Evolutionary conservation across 2,888 invertebrate genomes (phyloP).

Genomic region (Criorhina ranunculi): DNA sequence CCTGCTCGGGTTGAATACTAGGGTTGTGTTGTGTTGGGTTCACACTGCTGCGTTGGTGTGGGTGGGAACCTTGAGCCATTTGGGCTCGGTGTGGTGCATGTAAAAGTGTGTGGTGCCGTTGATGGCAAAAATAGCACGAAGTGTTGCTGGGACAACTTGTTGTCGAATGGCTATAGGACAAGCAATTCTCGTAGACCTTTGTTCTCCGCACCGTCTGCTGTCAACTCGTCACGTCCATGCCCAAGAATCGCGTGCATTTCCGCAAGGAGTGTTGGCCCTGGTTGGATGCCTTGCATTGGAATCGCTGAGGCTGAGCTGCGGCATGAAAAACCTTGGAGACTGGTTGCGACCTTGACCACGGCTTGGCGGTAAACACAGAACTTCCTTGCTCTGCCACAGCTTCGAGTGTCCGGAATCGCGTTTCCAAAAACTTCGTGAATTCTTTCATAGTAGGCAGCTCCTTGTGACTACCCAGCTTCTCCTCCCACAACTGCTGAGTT

Average conservation of each 20-base stretch:
- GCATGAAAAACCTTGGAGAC: neutral
- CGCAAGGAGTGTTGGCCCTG: neutral
- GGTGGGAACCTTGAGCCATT: too few species aligned
- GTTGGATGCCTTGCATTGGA: neutral
- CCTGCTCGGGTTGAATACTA: too few species aligned
- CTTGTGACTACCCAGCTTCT: too few species aligned
- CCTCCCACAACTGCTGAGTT: neutral
- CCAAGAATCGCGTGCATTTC: too few species aligned
- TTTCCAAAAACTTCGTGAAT: neutral
- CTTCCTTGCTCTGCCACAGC: neutral
- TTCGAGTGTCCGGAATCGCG: neutral
- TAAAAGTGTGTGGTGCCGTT: neutral
- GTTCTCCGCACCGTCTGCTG: neutral
- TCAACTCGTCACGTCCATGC: too few species aligned
- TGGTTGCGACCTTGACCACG: neutral
- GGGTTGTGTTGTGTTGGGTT: too few species aligned
- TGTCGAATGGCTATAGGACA: constrained; percentile 1
- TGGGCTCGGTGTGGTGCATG: neutral
- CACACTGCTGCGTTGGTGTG: too few species aligned
- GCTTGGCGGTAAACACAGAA: neutral
- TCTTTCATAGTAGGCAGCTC: neutral
- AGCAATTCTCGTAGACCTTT: neutral
- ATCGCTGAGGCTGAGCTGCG: neutral
- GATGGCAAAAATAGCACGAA: neutral
- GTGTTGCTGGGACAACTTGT: neutral